Evolutionary conservation across 2,797 vertebrate genomes (phyloP), one percentile per base, ranked within the genome.

Genomic region (Brachyrhaphis roseni): DNA sequence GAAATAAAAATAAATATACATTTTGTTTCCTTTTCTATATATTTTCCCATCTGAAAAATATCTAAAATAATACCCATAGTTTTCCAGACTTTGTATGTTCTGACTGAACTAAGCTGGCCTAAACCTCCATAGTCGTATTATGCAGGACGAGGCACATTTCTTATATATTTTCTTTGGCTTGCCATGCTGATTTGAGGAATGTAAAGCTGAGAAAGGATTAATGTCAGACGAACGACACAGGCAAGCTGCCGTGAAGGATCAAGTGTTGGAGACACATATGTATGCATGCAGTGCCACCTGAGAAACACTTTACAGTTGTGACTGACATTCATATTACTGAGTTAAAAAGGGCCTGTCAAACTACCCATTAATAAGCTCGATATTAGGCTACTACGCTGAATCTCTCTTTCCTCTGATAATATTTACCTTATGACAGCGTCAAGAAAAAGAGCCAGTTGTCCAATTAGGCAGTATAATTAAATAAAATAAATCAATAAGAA

Each of bases 181-280:
- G 81, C 51, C 81, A 78, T 68, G 76, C 5, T 82, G 80, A 85
- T 78, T 83, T 82, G 62, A 77, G 81, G 71, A 88, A 86, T 62
- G 46, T 76, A 80, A 88, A 89, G 46, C 53, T 53, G 18, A 75
- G 11, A 46, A 41, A 75, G 81, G 86, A 91, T 85, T 75, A 87
- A 88, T 87, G 81, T 82, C 82, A 83, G 39, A 74, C 41, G 75
- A 73, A 81, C 46, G 45, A 55, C 55, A 75, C 36, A 78, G 78
- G 73, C 57, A 79, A 85, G 79, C 78, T 80, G 72, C 80, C 82
- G 75, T 79, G 71, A 88, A 82, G 59, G 82, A 78, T 84, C 36
- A 82, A 75, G 74, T 64, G 70, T 79, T 82, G 41, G 62, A 81
- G 74, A 82, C 73, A 62, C 47, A 41, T 41, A 16, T 82, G 72